These are phyloP conservation scores for Melanogrammus aeglefinus DNA, from an alignment of 2,797 vertebrate species.

Conservation along the genomic window DNA sequence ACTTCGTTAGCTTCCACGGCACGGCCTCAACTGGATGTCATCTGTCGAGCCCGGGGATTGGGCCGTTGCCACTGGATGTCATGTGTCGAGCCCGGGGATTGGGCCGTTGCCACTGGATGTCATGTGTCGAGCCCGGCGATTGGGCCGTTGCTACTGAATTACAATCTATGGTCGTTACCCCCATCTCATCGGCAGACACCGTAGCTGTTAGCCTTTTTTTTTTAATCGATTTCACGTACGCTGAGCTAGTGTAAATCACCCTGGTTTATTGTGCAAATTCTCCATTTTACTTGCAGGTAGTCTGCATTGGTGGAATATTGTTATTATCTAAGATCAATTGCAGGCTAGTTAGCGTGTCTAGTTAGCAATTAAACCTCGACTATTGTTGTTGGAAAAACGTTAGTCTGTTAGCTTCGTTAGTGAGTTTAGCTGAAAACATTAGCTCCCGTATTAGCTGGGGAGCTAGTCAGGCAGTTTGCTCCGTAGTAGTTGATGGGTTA, in stretches of 20 bases:
- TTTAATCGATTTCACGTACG: slow-evolving; percentile 4
- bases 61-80: slow-evolving; percentile 13
- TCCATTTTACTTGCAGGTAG: background rate
- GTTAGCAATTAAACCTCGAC: slow-evolving; percentile 54
- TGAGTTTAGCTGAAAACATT: slow-evolving; percentile 26
- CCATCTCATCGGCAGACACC: background rate
- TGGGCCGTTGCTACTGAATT: slow-evolving; percentile 66
- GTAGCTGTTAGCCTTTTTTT: slow-evolving; percentile 1
- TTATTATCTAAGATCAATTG: slow-evolving; percentile 41
- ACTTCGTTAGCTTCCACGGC: slow-evolving; percentile 29
- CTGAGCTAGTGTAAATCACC: background rate
- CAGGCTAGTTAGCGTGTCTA: slow-evolving; percentile 59
- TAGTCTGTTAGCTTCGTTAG: slow-evolving; percentile 22
- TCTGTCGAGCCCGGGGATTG: background rate
- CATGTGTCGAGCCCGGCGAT: slow-evolving; percentile 67
- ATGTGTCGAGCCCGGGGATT: slow-evolving; percentile 2
- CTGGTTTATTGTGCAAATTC: background rate
- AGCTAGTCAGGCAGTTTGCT: slow-evolving; percentile 38
- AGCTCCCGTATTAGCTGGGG: background rate
- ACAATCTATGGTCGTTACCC: slow-evolving; percentile 25
- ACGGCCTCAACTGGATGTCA: slow-evolving; percentile 54
- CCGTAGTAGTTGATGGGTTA: slow-evolving; percentile 39
- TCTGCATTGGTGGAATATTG: background rate
- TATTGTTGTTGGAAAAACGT: slow-evolving; percentile 52
- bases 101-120: slow-evolving; percentile 59